A percentile compares a stretch with the other conserved stretches of the same genome.
Evolutionary conservation across 2,797 vertebrate species (phyloP).

Genomic region (Arrhamphus sclerolepis): DNA sequence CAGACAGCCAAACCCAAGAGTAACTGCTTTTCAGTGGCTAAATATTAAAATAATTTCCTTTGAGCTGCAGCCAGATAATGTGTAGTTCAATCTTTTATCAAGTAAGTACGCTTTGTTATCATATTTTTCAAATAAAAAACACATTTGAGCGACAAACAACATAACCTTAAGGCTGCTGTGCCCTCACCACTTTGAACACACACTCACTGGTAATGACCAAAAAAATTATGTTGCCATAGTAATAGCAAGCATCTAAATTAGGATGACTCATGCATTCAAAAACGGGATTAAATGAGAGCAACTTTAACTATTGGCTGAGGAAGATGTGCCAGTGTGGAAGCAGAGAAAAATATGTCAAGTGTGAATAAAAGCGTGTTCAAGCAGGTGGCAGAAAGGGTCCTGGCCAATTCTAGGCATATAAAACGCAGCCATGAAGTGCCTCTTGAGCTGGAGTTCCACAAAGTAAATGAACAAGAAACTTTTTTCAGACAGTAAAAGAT

Average conservation of each 20-base stretch:
- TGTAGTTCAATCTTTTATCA: conserved; percentile 4
- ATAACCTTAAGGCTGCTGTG: conserved; percentile 13
- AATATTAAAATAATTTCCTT: conserved; percentile 7
- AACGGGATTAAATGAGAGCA: conserved; percentile 1
- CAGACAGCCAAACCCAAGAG: conserved; percentile 1
- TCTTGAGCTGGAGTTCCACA: not conserved
- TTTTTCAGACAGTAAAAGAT: not conserved
- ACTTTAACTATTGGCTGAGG: conserved; percentile 13
- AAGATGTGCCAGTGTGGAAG: not conserved
- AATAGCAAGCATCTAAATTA: conserved; percentile 31
- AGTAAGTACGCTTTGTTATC: not conserved
- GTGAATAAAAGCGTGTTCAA: not conserved
- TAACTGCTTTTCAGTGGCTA: not conserved
- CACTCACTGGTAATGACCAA: conserved; percentile 19
- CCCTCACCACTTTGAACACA: conserved; percentile 25
- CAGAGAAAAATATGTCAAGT: not conserved
- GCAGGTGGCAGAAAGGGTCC: not conserved
- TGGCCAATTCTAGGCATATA: not conserved
- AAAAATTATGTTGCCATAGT: conserved; percentile 35
- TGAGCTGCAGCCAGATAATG: conserved; percentile 8
- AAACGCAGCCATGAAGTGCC: not conserved
- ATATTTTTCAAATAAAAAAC: conserved; percentile 14
- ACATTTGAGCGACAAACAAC: conserved; percentile 20
- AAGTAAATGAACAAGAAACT: not conserved
- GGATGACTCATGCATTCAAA: not conserved